These are phyloP conservation scores for Eurosta solidaginis DNA, from an alignment of 1,140 invertebrate genomes.

Conservation along the genomic window DNA sequence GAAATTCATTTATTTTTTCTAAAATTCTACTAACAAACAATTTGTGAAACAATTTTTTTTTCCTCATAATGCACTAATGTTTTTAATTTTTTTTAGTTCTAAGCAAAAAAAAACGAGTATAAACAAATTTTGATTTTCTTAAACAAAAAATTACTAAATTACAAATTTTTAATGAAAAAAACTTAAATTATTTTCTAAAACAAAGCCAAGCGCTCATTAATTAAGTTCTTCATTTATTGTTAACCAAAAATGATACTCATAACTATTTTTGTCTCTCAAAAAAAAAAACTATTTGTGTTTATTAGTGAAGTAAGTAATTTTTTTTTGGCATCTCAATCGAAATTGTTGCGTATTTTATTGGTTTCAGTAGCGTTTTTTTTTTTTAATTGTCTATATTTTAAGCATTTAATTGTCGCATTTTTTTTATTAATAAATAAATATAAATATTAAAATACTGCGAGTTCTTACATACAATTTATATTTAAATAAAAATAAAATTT, in stretches of 20 bases:
- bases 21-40: too few species aligned
- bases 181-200: neutral
- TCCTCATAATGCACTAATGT: too few species aligned
- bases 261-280: neutral
- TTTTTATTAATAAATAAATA: neutral
- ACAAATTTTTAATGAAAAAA: neutral
- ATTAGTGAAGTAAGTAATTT: neutral
- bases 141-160: slow-evolving; percentile 2
- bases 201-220: slow-evolving; percentile 2
- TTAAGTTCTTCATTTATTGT: neutral
- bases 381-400: neutral
- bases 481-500: neutral
- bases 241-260: slow-evolving; percentile 26
- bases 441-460: neutral
- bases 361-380: neutral
- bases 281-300: neutral
- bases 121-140: neutral
- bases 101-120: slow-evolving; percentile 13
- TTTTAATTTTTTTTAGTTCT: neutral
- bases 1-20: neutral
- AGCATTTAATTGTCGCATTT: neutral
- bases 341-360: neutral
- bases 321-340: neutral
- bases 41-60: too few species aligned
- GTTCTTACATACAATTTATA: neutral